These are phyloP conservation scores for Phataginus tricuspis DNA, from an alignment of 2,797 vertebrate genomes.

Conservation along the genomic window DNA sequence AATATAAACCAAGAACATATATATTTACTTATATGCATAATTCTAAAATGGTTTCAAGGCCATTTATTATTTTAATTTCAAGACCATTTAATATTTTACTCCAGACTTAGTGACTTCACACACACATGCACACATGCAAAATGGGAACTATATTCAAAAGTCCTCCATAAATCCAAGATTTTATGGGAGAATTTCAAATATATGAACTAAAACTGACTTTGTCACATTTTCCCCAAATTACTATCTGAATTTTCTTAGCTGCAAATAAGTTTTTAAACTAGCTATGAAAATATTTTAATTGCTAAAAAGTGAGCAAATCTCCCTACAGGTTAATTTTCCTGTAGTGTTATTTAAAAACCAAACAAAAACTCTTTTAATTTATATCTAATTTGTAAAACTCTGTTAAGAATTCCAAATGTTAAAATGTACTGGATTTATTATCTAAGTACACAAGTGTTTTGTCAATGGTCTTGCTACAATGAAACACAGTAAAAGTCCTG, in stretches of 20 bases:
- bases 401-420: slow-evolving; percentile 19
- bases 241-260: not conserved
- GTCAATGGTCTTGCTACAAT: slow-evolving; percentile 39
- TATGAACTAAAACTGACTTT: slow-evolving; percentile 23
- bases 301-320: slow-evolving; percentile 8
- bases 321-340: not conserved
- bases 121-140: not conserved
- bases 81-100: not conserved
- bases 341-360: not conserved
- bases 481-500: slow-evolving; percentile 58
- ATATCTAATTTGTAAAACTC: not conserved
- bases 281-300: slow-evolving; percentile 21
- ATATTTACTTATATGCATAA: not conserved
- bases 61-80: no score
- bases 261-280: slow-evolving; percentile 6
- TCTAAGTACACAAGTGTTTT: slow-evolving; percentile 29
- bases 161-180: slow-evolving; percentile 2
- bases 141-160: not conserved
- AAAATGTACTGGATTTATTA: slow-evolving; percentile 29
- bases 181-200: slow-evolving; percentile 10
- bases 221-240: slow-evolving; percentile 9
- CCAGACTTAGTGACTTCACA: not conserved
- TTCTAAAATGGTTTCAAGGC: not conserved
- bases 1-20: not conserved
- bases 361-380: not conserved